A percentile compares a stretch with the other conserved stretches of the same genome.
Evolutionary conservation across 2,113 vertebrate species (phyloP).

Genomic region (Rhegmatorhina hoffmannsi): DNA sequence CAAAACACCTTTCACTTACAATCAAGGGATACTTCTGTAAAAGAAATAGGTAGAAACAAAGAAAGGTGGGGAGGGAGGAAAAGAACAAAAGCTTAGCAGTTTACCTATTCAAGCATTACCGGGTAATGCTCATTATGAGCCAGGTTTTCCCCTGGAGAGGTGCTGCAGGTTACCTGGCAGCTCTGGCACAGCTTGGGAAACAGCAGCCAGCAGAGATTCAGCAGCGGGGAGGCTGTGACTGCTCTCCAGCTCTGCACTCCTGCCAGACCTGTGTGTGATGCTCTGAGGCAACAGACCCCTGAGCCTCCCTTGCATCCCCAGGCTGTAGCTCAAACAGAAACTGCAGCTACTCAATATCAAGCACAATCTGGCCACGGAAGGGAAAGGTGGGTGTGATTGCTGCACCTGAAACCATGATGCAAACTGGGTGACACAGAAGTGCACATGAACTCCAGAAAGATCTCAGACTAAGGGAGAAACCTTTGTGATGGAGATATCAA

Average conservation of each 20-base stretch:
- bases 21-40: neutral
- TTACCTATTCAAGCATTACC: neutral
- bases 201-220: neutral
- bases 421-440: neutral
- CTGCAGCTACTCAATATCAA: neutral
- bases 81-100: neutral
- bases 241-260: neutral
- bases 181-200: neutral
- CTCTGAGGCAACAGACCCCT: neutral
- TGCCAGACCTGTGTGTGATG: neutral
- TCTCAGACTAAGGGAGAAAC: neutral
- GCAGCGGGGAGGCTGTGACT: neutral
- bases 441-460: neutral
- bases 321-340: neutral
- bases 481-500: neutral
- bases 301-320: neutral
- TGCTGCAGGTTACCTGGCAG: neutral
- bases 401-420: neutral
- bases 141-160: neutral
- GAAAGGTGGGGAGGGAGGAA: no score
- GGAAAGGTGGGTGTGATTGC: neutral
- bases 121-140: neutral
- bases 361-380: neutral
- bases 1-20: neutral
- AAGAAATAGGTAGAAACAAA: neutral